Base-by-base conservation (phyloP, 2,797 vertebrate genomes). In the Percopsis omiscomaycus region DNA sequence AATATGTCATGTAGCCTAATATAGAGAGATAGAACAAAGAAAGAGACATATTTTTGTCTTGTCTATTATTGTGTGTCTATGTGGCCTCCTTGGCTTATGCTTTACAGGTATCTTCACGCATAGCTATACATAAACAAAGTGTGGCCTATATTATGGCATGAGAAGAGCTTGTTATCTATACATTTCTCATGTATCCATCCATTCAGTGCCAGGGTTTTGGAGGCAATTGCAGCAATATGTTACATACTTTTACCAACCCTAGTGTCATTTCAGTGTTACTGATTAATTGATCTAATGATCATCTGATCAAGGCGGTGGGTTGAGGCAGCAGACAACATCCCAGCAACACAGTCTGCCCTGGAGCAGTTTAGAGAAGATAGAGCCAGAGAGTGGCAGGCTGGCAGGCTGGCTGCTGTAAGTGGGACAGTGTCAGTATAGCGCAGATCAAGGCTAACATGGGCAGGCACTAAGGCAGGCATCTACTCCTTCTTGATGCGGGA, bases 401-500 rank as follows among this genome's bases (percentile, higher is more conserved):
- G 54, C 64, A 63, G 59, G n/a, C 47, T 62, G 83, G 72, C 69
- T 81, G 61, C 68, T 59, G 68, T 73, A 89, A 85, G 75, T 89
- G 79, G 86, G 87, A 55, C 86, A 83, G 62, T 37, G 65, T 71
- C 75, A 71, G 77, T 61, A 75, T 59, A 47, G 63, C 37, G 80
- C 73, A 79, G 83, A 85, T 66, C 30, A 51, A 77, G 76, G 69
- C 61, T 67, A 83, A 81, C 47, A 69, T 75, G 75, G 71, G 59
- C 70, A 76, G 69, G 78, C 84, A 80, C 80, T 12, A 80, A 77
- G 75, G 60, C 71, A 75, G 68, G 78, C 84, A 81, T 81, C 83
- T 80, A 86, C 86, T 83, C 84, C 78, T 75, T 86, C 86, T 77
- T 89, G 87, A 91, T 89, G 85, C 84, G 73, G 71, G 29, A 83